phyloP scores from a whole-genome alignment of 1,140 invertebrate genomes.

The Penaeus chinensis region DNA sequence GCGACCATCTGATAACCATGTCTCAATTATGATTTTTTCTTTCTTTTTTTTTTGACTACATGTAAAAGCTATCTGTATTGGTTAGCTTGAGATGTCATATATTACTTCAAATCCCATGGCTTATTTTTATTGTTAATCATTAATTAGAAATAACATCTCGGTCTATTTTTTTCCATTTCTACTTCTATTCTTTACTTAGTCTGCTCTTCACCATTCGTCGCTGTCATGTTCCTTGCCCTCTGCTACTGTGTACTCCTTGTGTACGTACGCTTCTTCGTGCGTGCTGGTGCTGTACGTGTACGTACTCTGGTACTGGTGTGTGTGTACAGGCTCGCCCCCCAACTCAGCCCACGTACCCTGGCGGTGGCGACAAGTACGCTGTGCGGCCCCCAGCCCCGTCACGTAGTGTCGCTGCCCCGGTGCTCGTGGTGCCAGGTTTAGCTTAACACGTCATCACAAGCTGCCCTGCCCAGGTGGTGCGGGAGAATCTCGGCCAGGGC shows the following conservation, averaged over 20 bases:
- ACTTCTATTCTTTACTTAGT: too few species aligned
- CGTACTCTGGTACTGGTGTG: conserved; percentile 23
- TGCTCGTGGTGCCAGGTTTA: conserved; percentile 1
- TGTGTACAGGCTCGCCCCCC: conserved; percentile 28
- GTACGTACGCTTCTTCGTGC: not conserved
- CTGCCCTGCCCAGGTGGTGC: not conserved
- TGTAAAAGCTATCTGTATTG: too few species aligned
- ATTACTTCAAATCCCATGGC: too few species aligned
- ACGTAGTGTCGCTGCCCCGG: conserved; percentile 18
- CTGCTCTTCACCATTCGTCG: not conserved
- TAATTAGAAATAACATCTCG: too few species aligned
- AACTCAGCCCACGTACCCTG: not conserved
- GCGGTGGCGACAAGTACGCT: not conserved
- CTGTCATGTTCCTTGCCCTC: conserved; percentile 1
- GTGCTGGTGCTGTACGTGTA: conserved; percentile 21
- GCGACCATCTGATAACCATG: too few species aligned
- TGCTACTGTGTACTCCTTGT: conserved; percentile 2
- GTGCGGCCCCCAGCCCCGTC: not conserved
- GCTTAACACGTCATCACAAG: conserved; percentile 13
- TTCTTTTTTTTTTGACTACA: too few species aligned
- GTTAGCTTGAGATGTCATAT: too few species aligned
- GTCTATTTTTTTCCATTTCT: too few species aligned
- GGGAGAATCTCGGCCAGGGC: conserved; percentile 19
- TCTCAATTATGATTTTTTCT: too few species aligned
- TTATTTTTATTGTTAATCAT: too few species aligned